phyloP scores from a whole-genome alignment of 2,113 vertebrate species.

The Pithys albifrons region DNA sequence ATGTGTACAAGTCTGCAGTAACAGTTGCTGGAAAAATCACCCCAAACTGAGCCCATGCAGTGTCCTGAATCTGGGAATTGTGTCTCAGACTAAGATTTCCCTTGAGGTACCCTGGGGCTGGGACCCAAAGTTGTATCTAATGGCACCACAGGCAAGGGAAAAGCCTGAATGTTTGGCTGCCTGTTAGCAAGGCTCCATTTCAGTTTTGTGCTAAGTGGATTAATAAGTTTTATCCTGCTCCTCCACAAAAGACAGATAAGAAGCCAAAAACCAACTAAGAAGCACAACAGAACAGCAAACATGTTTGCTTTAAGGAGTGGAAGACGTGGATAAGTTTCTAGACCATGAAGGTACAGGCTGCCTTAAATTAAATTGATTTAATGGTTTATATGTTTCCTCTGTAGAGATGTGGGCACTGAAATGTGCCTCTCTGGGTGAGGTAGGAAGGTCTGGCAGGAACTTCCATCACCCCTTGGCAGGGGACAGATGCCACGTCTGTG shows the following conservation, averaged over 20 bases:
- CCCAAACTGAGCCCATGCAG: fast-evolving
- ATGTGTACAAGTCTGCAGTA: background rate
- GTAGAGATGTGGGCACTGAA: background rate
- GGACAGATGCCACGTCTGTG: fast-evolving
- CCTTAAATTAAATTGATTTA: background rate
- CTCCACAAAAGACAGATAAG: background rate
- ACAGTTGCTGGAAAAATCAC: background rate
- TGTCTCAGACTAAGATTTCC: background rate
- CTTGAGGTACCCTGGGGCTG: background rate
- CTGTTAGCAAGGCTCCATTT: background rate
- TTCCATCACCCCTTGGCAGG: background rate
- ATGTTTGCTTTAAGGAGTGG: background rate
- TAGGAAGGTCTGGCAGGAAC: background rate
- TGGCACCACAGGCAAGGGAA: background rate
- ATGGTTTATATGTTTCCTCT: background rate
- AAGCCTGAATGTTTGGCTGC: background rate
- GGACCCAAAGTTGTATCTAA: background rate
- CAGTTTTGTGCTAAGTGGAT: background rate
- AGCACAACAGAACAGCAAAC: background rate
- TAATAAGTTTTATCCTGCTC: background rate
- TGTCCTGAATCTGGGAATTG: background rate
- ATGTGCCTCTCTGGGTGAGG: background rate
- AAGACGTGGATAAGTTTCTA: background rate
- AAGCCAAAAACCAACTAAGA: background rate
- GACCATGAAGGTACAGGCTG: background rate